Evolutionary conservation across 1,140 invertebrate species (phyloP).

Genomic region (Zelostemma sp.): DNA sequence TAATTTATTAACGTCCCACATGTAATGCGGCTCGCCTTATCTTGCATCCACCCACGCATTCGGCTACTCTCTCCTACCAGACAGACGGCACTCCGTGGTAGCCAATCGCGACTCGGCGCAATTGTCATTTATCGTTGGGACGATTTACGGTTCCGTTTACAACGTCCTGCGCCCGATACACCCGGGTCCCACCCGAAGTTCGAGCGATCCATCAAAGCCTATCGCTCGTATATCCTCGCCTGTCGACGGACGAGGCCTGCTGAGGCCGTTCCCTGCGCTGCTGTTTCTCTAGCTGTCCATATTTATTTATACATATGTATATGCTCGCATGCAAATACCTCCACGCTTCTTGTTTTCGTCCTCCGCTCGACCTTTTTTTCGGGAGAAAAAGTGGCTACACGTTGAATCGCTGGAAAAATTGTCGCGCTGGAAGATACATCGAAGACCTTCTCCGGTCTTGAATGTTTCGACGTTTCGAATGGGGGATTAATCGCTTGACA

Average conservation of each 20-base stretch:
- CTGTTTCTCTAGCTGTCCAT: slow-evolving; percentile 22
- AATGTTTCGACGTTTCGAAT: too few relatives aligned
- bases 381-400: too few relatives aligned
- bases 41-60: slow-evolving; percentile 55
- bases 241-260: slow-evolving; percentile 22
- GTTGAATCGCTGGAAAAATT: too few relatives aligned
- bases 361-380: too few relatives aligned
- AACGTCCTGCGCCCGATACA: slow-evolving; percentile 43
- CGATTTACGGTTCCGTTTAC: slow-evolving; percentile 62
- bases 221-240: slow-evolving; percentile 58
- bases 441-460: too few relatives aligned
- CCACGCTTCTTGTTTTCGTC: neutral
- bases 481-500: too few relatives aligned
- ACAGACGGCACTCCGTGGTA: slow-evolving; percentile 37
- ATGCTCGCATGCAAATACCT: neutral
- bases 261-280: slow-evolving; percentile 8
- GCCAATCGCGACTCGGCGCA: slow-evolving; percentile 53
- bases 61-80: slow-evolving; percentile 47
- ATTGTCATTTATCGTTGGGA: slow-evolving; percentile 63
- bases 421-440: too few relatives aligned
- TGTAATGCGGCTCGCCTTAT: slow-evolving; percentile 53
- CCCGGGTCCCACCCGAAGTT: slow-evolving; percentile 43
- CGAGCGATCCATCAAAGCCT: slow-evolving; percentile 59
- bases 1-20: slow-evolving; percentile 65
- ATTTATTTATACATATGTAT: slow-evolving; percentile 26